Evolutionary conservation across 2,113 vertebrate genomes (phyloP).

Genomic region (Ploceus nigricollis): DNA sequence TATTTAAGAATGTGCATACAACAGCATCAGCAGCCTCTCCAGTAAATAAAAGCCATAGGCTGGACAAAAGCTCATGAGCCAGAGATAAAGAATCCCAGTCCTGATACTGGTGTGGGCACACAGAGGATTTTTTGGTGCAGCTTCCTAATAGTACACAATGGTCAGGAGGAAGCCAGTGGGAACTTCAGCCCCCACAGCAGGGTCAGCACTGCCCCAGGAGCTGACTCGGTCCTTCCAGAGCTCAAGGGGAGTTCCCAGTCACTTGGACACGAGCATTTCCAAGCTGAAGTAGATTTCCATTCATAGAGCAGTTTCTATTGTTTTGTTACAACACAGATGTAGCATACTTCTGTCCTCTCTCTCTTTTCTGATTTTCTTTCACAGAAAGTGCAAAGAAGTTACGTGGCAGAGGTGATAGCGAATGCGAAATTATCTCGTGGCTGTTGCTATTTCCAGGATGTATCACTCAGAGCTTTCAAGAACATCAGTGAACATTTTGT

Average conservation of each 20-base stretch:
- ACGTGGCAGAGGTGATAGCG: not conserved
- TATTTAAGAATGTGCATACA: not conserved
- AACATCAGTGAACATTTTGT: not conserved
- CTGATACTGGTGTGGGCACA: not conserved
- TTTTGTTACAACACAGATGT: not conserved
- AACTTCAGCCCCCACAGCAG: not conserved
- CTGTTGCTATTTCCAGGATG: not conserved
- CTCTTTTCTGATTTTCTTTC: not conserved
- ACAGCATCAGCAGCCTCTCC: not conserved
- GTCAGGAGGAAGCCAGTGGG: not conserved
- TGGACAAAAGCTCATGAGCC: not conserved
- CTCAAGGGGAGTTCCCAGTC: not conserved
- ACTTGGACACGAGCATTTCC: not conserved
- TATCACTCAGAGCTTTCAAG: not conserved
- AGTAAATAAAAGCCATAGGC: not conserved
- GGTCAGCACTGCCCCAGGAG: not conserved
- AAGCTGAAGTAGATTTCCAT: not conserved
- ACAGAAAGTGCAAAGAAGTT: not conserved
- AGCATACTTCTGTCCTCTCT: not conserved
- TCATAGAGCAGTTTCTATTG: not conserved
- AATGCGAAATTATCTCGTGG: not conserved
- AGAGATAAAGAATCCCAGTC: not conserved
- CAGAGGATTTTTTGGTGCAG: not conserved
- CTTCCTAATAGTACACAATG: not conserved
- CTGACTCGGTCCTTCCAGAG: fast-evolving